These are phyloP conservation scores for Buteo buteo DNA, from an alignment of 2,113 vertebrate genomes.

Conservation along the genomic window DNA sequence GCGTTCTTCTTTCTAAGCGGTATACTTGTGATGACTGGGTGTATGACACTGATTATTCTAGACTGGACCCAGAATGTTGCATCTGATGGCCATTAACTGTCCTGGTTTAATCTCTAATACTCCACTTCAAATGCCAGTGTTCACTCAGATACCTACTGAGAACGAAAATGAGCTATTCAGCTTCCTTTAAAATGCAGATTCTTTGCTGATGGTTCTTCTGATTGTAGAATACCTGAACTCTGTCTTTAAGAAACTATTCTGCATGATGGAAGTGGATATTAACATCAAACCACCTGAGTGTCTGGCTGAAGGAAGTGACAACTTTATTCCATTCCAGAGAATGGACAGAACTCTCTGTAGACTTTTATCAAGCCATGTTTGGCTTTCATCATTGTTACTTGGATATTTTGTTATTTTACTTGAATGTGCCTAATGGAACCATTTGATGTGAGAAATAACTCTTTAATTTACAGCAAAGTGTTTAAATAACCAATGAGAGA, in stretches of 20 bases:
- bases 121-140: constrained; percentile 65
- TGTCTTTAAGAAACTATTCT: constrained; percentile 73
- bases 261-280: constrained; percentile 68
- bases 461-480: constrained; percentile 77
- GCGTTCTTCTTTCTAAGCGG: constrained; percentile 83
- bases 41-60: constrained; percentile 88
- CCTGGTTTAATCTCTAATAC: neutral
- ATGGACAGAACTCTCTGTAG: constrained; percentile 85
- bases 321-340: constrained; percentile 96
- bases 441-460: constrained; percentile 79
- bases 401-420: constrained; percentile 84
- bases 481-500: constrained; percentile 73
- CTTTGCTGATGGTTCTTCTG: constrained; percentile 74
- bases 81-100: constrained; percentile 64
- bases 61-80: constrained; percentile 83
- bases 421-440: constrained; percentile 88
- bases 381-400: constrained; percentile 82
- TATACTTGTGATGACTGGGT: constrained; percentile 87
- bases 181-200: constrained; percentile 77
- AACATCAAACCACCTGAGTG: constrained; percentile 73
- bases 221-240: constrained; percentile 74
- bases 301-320: constrained; percentile 80
- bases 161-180: constrained; percentile 66
- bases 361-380: constrained; percentile 88
- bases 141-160: constrained; percentile 68